Percentiles rank a stretch among this genome's conserved stretches.
phyloP scores from a whole-genome alignment of 2,888 invertebrate genomes.

The Parelbella ahira region DNA sequence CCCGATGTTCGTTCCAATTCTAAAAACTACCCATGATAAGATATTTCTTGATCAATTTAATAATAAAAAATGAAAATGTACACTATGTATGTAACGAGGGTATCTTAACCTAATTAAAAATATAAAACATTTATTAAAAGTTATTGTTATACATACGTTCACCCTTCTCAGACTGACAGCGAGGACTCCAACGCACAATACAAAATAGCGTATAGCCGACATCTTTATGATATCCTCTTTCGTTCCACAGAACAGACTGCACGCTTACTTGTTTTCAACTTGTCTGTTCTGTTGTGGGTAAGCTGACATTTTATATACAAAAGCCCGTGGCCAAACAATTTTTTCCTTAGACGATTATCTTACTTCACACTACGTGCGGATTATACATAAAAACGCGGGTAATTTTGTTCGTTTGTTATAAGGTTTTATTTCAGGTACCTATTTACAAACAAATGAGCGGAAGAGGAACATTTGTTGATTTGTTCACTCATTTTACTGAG shows the following conservation, averaged over 20 bases:
- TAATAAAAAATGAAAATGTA: no score
- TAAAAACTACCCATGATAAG: no score
- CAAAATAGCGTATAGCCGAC: conserved; percentile 1
- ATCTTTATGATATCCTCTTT: conserved; percentile 8
- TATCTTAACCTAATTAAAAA: no score
- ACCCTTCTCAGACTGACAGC: no score
- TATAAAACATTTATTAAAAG: no score
- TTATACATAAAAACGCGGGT: conserved; percentile 30
- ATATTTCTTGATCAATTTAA: no score
- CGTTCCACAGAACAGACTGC: conserved; percentile 8
- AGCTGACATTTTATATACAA: conserved; percentile 35
- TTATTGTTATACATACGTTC: no score
- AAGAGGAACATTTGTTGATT: conserved; percentile 10
- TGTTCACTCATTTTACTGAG: neutral
- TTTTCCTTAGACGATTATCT: conserved; percentile 34
- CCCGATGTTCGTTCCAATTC: no score
- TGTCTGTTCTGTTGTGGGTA: conserved; percentile 28
- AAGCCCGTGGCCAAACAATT: conserved; percentile 28
- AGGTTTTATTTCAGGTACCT: conserved; percentile 21
- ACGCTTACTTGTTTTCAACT: conserved; percentile 12
- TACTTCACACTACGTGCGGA: conserved; percentile 28
- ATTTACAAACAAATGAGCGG: conserved; percentile 12
- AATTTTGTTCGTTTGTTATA: conserved; percentile 29
- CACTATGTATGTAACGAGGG: no score
- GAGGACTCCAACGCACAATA: conserved; percentile 6